Conservation (phyloP, 2,888 invertebrate genomes). For the Ptilodon capucinus region DNA sequence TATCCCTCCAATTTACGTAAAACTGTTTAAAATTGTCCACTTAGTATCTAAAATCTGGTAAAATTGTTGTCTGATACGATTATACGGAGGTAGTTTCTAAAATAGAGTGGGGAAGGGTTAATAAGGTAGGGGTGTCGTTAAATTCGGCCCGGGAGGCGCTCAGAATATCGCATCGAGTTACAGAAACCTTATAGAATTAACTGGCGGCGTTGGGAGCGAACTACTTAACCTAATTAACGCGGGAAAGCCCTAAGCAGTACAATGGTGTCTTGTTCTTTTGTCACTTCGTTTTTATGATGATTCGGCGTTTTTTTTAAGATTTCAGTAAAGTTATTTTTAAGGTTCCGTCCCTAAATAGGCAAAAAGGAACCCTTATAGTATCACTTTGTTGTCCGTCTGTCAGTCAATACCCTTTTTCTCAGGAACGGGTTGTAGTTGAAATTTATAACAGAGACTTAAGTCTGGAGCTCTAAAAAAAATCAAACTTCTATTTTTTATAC, state of each 20-base stretch:
- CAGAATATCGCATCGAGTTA: conserved; percentile 57
- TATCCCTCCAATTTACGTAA: not conserved
- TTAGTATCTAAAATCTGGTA: conserved; percentile 6
- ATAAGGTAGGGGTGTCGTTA: conserved; percentile 67
- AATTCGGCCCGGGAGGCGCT: conserved; percentile 54
- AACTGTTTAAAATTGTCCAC: conserved; percentile 11
- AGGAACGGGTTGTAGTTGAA: too few species aligned
- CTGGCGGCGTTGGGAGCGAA: conserved; percentile 59
- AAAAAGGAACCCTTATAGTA: too few species aligned
- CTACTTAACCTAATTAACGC: conserved; percentile 74
- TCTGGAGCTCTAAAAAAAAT: too few species aligned
- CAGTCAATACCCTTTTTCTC: too few species aligned
- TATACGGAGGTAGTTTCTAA: conserved; percentile 55
- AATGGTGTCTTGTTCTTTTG: conserved; percentile 16
- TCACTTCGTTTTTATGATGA: conserved; percentile 4
- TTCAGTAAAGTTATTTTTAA: too few species aligned
- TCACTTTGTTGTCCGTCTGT: too few species aligned
- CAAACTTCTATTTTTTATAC: too few species aligned
- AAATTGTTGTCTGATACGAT: conserved; percentile 41
- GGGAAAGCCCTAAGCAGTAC: conserved; percentile 39
- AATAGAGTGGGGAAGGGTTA: conserved; percentile 64
- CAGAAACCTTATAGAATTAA: conserved; percentile 56
- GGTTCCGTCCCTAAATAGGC: too few species aligned
- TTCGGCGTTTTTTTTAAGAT: too few species aligned
- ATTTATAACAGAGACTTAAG: too few species aligned